Base-by-base conservation (phyloP, 2,888 invertebrate species). In the Ennomos quercinarius region DNA sequence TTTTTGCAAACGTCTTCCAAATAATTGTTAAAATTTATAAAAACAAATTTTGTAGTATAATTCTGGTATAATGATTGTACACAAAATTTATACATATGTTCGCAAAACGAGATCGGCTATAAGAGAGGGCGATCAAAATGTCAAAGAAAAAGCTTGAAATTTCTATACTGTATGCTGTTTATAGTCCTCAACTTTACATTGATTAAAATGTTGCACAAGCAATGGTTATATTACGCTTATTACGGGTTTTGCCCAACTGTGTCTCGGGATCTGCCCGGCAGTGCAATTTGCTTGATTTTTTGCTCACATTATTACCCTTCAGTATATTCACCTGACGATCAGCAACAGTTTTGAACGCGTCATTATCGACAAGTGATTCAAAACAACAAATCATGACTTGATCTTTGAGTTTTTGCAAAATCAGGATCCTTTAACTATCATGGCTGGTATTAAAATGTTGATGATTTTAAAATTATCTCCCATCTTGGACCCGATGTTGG, bases 221-320 rank as follows among this genome's bases (percentile, higher is more conserved):
- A 34, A 12, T 37, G 35, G 6, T 45, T 39, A 3, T 17, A 47
- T 54, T 57, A 48, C 43, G 57, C 52, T 63, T 47, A 65, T 67
- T 58, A 58, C 53, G 64, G 68, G 70, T 61, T 70, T 67, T 64
- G 41, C 70, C 70, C 43, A 40, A 50, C 61, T 66, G 60, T 64
- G 63, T 67, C 67, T 59, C 41, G 27, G 66, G 65, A 67, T 66
- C 56, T 52, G 58, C 47, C 35, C 42, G 52, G 10, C 40, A 10
- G 55, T 54, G 57, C 62, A 68, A 68, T 63, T 67, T 63, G 48
- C 39, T 52, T 13, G 57, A 37, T 46, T 60, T 70, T 70, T 67
- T 70, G 61, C 37, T 49, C 52, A 49, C 58, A 61, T 59, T 45
- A 63, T 59, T 66, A 51, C 60, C 57, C 53, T 53, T 41, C 40